Base-by-base conservation (phyloP, 2,113 vertebrate genomes). In the Paraplagusia blochii region DNA sequence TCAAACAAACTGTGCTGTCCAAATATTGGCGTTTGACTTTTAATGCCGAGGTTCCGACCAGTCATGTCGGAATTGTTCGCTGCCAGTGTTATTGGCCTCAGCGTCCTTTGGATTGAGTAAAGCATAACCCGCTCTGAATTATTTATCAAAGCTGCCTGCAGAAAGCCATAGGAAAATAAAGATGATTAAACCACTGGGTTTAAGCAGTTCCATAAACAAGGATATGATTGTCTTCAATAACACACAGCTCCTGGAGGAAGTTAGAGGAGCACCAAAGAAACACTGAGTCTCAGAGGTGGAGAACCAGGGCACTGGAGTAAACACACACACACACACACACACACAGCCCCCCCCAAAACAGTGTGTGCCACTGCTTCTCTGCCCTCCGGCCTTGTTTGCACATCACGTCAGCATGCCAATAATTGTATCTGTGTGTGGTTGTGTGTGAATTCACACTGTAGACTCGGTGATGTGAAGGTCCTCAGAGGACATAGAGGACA, bases 61-160 rank as follows among this genome's bases (percentile, higher is more conserved):
- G 14, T 35, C 9, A 4, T 35, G 29, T 48, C 46, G 1, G 19
- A 13, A 29, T 7, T 48, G 18, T 14, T 7, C 14, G 16, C 5
- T 29, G 12, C 46, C 8, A 8, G 8, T 33, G 3, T n/a, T 34
- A 63, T 55, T 35, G 45, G 33, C 34, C 46, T 48, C 47, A 61
- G 59, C 52, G 53, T 43, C 40, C 62, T 44, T n/a, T 66, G 52
- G 68, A 71, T 59, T 60, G 54, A 54, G 46, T 51, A 17, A 2
- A 58, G 55, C 55, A 44, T 15, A 16, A 47, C 43, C 40, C 36
- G 15, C 1, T 18, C 18, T 86, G 63, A 47, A 80, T 83, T 71
- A 83, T 85, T 79, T 44, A 85, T 81, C 67, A 77, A 58, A 75
- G 61, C 61, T 64, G 42, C 60, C 66, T 66, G 18, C 36, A 35